A percentile compares a stretch with the other conserved stretches of the same genome.
Evolutionary conservation across 2,113 vertebrate genomes (phyloP).

Genomic region (Camelus bactrianus): DNA sequence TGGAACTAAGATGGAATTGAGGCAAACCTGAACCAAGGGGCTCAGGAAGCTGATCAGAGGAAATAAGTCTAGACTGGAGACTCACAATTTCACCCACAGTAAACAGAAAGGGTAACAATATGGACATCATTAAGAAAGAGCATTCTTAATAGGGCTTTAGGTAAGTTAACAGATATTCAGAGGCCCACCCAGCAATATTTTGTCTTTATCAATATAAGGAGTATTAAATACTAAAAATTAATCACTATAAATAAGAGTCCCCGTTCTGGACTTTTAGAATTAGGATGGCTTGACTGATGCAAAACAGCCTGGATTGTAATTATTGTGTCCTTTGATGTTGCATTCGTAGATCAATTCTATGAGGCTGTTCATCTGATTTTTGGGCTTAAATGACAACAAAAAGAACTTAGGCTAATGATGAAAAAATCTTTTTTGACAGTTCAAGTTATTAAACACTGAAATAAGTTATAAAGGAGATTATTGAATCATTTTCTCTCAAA

Average conservation of each 20-base stretch:
- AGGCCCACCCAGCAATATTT: background rate
- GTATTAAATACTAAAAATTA: conserved; percentile 54
- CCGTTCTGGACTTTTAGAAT: conserved; percentile 38
- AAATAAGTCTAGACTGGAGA: background rate
- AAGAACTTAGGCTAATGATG: conserved; percentile 68
- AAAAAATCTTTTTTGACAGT: conserved; percentile 68
- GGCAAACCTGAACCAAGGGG: background rate
- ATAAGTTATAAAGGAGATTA: conserved; percentile 75
- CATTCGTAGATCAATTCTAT: conserved; percentile 55
- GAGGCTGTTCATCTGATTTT: conserved; percentile 63
- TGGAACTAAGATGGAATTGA: background rate
- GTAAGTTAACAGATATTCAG: conserved; percentile 1
- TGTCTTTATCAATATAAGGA: conserved; percentile 32
- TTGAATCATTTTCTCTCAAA: conserved; percentile 68
- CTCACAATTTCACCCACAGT: conserved; percentile 33
- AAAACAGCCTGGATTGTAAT: conserved; percentile 39
- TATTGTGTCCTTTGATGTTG: conserved; percentile 51
- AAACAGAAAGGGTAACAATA: background rate
- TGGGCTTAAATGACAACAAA: conserved; percentile 64
- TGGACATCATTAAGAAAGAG: conserved; percentile 4
- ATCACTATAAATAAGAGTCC: conserved; percentile 39
- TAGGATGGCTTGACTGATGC: background rate
- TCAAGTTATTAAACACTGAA: conserved; percentile 72
- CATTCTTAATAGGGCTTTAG: background rate
- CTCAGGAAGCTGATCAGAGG: background rate